Evolutionary conservation across 2,113 vertebrate genomes (phyloP).

Genomic region (Pollimyrus isidori): DNA sequence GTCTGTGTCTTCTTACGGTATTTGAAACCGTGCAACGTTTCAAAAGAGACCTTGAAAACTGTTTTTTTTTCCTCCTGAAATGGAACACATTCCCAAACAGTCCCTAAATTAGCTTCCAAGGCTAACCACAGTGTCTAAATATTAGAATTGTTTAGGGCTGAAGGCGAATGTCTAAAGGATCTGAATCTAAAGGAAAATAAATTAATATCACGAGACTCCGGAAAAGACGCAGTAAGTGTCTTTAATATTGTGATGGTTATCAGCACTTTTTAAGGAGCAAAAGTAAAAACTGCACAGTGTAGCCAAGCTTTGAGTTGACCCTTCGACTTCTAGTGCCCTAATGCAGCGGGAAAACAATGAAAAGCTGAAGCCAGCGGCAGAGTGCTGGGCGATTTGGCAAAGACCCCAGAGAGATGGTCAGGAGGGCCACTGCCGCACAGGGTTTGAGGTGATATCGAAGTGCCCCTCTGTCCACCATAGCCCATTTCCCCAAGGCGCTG

Average conservation of each 20-base stretch:
- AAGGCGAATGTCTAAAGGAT: background rate
- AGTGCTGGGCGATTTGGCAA: background rate
- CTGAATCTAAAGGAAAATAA: background rate
- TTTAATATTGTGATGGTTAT: background rate
- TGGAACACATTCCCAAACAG: slow-evolving; percentile 15
- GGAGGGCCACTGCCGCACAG: background rate
- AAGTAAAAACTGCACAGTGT: background rate
- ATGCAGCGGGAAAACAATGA: background rate
- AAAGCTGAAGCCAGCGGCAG: background rate
- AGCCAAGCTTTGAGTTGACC: background rate
- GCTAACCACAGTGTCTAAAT: slow-evolving; percentile 4
- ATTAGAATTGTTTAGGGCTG: background rate
- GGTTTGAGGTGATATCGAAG: background rate
- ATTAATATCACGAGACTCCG: background rate
- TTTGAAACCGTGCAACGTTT: background rate
- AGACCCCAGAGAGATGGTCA: background rate
- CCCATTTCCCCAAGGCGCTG: slow-evolving; percentile 53
- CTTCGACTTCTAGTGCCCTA: background rate
- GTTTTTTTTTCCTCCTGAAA: background rate
- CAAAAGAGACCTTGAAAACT: background rate
- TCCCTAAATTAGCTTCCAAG: background rate
- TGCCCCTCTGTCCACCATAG: slow-evolving; percentile 30
- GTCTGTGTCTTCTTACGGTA: background rate
- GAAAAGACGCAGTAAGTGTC: background rate
- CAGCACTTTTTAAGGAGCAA: background rate